A percentile compares a stretch with the other conserved stretches of the same genome.
These are phyloP conservation scores for Isotomurus palustris DNA, from an alignment of 2,888 invertebrate species.

Conservation along the genomic window DNA sequence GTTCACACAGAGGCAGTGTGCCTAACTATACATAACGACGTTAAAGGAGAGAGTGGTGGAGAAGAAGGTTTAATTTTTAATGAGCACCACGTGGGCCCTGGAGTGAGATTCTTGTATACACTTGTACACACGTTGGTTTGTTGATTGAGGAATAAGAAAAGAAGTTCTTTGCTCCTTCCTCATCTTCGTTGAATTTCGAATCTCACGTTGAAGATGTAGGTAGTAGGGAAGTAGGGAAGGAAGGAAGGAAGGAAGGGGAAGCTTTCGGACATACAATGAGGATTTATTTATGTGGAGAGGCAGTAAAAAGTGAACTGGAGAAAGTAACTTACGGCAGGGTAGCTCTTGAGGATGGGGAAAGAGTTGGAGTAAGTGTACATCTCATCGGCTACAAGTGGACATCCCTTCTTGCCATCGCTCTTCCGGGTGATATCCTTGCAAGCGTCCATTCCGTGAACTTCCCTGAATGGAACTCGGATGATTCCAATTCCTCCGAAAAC, in stretches of 20 bases:
- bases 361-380: constrained; percentile 46
- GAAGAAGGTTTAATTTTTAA: constrained; percentile 14
- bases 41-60: no score
- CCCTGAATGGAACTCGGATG: constrained; percentile 45
- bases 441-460: constrained; percentile 44
- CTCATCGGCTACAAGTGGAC: constrained; percentile 38
- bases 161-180: no score
- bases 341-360: constrained; percentile 45
- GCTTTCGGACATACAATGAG: constrained; percentile 20
- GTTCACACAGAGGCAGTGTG: no score
- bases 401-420: constrained; percentile 38
- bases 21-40: no score
- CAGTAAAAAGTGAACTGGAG: constrained; percentile 22
- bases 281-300: constrained; percentile 34
- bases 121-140: no score
- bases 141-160: no score
- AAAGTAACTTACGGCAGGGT: constrained; percentile 44
- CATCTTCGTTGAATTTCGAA: no score
- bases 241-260: not conserved
- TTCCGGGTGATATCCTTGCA: constrained; percentile 42
- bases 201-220: no score
- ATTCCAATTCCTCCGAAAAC: constrained; percentile 46
- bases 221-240: no score
- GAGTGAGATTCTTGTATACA: no score
- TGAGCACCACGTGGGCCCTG: constrained; percentile 3